Conservation (phyloP, 2,113 vertebrate genomes). For the Drymodes brunneopygia region DNA sequence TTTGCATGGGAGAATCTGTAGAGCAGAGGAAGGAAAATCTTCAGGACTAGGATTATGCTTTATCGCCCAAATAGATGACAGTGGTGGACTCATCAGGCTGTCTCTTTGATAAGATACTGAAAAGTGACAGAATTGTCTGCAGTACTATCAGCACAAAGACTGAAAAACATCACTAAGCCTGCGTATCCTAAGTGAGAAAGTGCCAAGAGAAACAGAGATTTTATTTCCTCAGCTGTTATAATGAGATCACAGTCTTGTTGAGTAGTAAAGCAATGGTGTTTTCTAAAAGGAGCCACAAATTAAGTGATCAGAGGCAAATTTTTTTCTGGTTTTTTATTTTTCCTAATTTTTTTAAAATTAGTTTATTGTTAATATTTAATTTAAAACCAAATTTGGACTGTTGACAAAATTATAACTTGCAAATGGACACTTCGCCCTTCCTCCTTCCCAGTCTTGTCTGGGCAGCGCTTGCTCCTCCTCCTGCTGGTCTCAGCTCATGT, state of each 20-base stretch:
- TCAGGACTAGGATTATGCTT: neutral
- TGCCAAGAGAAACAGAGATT: conserved; percentile 35
- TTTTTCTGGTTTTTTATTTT: fast-evolving
- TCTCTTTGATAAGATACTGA: neutral
- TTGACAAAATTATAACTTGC: conserved; percentile 44
- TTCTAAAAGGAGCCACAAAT: neutral
- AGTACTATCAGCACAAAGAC: neutral
- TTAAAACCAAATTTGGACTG: conserved; percentile 49
- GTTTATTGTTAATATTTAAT: conserved; percentile 57
- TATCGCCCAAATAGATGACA: neutral
- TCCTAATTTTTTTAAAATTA: neutral
- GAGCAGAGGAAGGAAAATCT: neutral
- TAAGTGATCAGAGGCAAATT: neutral
- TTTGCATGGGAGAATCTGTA: neutral
- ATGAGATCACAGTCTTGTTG: neutral
- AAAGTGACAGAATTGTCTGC: neutral
- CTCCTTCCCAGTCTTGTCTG: neutral
- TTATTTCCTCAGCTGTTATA: conserved; percentile 43
- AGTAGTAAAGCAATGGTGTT: neutral
- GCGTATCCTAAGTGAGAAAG: conserved; percentile 29
- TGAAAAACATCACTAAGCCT: conserved; percentile 9
- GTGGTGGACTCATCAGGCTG: neutral
- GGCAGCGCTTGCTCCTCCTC: neutral
- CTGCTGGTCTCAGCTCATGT: neutral
- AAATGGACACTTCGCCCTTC: neutral